Conservation (phyloP, 2,797 vertebrate genomes). For the Microctenopoma lineatum region DNA sequence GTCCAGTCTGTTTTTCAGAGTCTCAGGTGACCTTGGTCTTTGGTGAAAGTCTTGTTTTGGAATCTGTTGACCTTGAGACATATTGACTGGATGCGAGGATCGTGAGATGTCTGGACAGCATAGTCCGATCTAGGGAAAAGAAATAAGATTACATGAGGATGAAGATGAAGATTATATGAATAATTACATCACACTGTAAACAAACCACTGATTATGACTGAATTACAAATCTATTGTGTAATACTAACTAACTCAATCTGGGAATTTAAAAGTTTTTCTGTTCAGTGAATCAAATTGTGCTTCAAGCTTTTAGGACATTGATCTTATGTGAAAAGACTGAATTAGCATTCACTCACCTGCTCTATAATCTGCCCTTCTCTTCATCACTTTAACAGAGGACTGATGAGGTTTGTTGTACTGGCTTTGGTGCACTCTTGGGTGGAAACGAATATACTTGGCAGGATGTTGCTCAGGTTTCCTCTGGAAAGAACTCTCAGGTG, state of each 20-base stretch:
- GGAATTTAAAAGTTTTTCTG: not conserved
- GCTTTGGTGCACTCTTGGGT: constrained; percentile 25
- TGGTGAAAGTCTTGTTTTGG: not conserved
- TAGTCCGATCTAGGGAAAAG: constrained; percentile 57
- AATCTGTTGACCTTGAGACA: not conserved
- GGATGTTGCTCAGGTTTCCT: not conserved
- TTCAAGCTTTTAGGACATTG: not conserved
- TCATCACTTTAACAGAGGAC: constrained; percentile 3
- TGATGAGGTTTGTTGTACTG: not conserved
- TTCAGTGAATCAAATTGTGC: not conserved
- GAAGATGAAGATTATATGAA: not conserved
- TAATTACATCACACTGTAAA: not conserved
- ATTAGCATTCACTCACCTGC: constrained; percentile 34
- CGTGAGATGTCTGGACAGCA: constrained; percentile 66
- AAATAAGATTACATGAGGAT: not conserved
- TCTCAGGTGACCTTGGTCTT: constrained; percentile 18
- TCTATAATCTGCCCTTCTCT: constrained; percentile 17
- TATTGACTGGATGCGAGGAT: constrained; percentile 42
- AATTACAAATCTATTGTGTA: not conserved
- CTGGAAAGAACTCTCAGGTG: constrained; percentile 2
- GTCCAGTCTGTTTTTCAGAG: not conserved
- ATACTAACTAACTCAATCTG: not conserved
- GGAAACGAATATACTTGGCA: constrained; percentile 21
- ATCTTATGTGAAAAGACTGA: not conserved
- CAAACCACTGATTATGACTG: too few relatives aligned